Evolutionary conservation across 2,113 vertebrate genomes (phyloP).

Genomic region (Cichladusa arquata): DNA sequence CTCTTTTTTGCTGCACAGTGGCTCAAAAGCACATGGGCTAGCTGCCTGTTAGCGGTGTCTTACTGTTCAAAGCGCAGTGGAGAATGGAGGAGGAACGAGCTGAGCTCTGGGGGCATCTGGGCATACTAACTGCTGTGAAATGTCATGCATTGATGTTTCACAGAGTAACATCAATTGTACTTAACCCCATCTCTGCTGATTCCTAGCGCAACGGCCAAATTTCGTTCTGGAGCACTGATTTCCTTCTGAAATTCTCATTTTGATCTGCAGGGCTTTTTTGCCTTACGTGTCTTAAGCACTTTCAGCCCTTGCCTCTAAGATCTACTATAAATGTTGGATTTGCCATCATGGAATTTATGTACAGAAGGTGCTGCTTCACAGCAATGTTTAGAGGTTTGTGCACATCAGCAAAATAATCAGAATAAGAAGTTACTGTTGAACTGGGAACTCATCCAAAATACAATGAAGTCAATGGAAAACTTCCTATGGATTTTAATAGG

Average conservation of each 20-base stretch:
- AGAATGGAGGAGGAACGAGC: slow-evolving; percentile 52
- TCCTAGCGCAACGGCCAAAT: neutral
- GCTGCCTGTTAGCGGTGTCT: slow-evolving; percentile 18
- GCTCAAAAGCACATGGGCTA: slow-evolving; percentile 45
- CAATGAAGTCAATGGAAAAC: neutral
- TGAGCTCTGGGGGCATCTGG: slow-evolving; percentile 40
- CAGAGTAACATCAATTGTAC: neutral
- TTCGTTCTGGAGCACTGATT: neutral
- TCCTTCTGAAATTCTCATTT: neutral
- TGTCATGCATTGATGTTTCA: slow-evolving; percentile 47
- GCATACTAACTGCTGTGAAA: slow-evolving; percentile 47
- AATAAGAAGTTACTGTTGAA: neutral
- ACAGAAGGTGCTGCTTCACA: neutral
- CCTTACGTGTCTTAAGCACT: fast-evolving
- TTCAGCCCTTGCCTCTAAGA: neutral
- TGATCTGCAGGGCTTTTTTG: neutral
- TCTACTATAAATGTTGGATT: neutral
- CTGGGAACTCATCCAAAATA: neutral
- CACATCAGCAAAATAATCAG: neutral
- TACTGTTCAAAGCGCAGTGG: slow-evolving; percentile 45
- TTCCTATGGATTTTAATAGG: neutral
- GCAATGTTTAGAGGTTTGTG: neutral
- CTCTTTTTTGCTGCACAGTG: slow-evolving; percentile 49
- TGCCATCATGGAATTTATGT: neutral
- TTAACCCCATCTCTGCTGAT: slow-evolving; percentile 23